Evolutionary conservation across 2,888 invertebrate species (phyloP).

Genomic region (Cephalotes varians): DNA sequence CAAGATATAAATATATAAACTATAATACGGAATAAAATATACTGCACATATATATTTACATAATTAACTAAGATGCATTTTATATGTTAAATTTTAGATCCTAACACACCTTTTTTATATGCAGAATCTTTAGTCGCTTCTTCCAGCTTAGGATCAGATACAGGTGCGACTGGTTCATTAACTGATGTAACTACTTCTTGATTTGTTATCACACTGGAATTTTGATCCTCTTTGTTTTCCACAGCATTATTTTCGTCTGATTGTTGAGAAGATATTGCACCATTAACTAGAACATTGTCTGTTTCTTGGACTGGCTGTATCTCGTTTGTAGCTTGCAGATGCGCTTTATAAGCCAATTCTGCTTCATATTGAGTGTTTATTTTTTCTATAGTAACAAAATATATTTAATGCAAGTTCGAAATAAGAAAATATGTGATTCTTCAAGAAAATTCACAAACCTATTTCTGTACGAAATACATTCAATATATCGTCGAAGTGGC

Average conservation of each 20-base stretch:
- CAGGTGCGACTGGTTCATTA: neutral
- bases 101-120: constrained; percentile 8
- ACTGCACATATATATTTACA: neutral
- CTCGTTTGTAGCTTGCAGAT: constrained; percentile 87
- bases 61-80: neutral
- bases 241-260: neutral
- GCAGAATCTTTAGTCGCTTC: neutral
- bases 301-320: constrained; percentile 61
- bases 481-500: constrained; percentile 77
- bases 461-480: constrained; percentile 77
- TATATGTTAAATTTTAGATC: neutral
- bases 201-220: neutral
- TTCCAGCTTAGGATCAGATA: neutral
- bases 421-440: neutral
- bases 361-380: constrained; percentile 76
- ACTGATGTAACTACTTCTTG: neutral
- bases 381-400: constrained; percentile 68
- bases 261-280: neutral
- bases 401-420: neutral
- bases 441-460: constrained; percentile 71
- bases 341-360: constrained; percentile 82
- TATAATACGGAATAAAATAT: neutral
- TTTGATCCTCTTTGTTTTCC: constrained; percentile 9
- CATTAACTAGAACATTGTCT: constrained; percentile 35
- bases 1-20: neutral